Evolutionary conservation across 1,140 invertebrate genomes (phyloP).

Genomic region (Polyergus mexicanus): DNA sequence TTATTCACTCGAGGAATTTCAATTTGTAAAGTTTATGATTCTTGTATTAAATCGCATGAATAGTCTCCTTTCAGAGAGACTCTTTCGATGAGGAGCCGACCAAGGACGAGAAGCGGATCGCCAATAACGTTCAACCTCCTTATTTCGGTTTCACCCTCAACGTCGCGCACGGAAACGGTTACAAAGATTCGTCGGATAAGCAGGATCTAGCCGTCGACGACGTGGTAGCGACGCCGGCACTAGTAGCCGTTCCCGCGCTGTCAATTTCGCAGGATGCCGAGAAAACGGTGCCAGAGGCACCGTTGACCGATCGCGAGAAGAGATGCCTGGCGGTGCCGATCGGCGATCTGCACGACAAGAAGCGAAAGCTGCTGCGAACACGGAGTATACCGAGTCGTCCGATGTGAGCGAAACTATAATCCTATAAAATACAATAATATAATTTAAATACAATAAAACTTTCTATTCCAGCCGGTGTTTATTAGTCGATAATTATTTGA

Average conservation of each 20-base stretch:
- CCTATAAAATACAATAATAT: too few relatives aligned
- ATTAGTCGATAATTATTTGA: not conserved
- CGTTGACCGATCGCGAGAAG: slow-evolving; percentile 84
- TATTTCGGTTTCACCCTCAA: slow-evolving; percentile 46
- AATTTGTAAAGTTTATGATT: not conserved
- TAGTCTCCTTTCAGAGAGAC: slow-evolving; percentile 84
- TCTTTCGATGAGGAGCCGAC: slow-evolving; percentile 78
- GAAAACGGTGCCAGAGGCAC: slow-evolving; percentile 63
- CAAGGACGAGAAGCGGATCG: slow-evolving; percentile 46
- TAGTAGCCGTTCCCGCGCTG: slow-evolving; percentile 59
- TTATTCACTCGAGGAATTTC: not conserved
- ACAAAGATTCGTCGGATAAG: not conserved
- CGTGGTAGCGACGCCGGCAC: not conserved
- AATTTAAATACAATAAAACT: not conserved
- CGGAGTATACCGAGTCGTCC: slow-evolving; percentile 74
- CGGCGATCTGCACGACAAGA: slow-evolving; percentile 82
- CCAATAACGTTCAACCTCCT: slow-evolving; percentile 35
- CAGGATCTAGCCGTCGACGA: not conserved
- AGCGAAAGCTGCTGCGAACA: slow-evolving; percentile 81
- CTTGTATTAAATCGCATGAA: not conserved
- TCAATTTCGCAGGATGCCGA: slow-evolving; percentile 69
- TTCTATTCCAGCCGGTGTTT: not conserved
- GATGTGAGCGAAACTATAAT: slow-evolving; percentile 44
- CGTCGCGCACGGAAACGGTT: not conserved
- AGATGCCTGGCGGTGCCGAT: slow-evolving; percentile 84